phyloP scores from a whole-genome alignment of 2,888 invertebrate species.

The Cephus runcator region DNA sequence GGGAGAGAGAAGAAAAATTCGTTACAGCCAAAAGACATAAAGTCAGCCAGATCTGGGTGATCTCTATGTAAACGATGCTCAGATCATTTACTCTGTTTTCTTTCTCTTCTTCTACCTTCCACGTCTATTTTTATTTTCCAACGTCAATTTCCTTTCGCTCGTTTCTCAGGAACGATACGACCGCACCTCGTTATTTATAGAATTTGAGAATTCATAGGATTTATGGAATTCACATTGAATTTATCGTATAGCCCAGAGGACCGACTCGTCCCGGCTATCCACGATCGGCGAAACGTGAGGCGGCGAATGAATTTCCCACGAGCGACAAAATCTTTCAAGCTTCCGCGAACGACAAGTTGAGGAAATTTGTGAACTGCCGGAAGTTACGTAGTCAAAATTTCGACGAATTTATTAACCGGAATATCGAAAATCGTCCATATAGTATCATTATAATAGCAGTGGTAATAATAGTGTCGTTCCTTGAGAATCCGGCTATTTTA shows the following conservation, averaged over 20 bases:
- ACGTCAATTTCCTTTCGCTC: neutral
- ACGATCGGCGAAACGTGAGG: neutral
- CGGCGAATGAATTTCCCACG: neutral
- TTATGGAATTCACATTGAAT: neutral
- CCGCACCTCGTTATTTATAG: neutral
- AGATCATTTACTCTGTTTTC: neutral
- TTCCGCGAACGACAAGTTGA: neutral
- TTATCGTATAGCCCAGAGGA: neutral
- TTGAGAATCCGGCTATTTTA: neutral
- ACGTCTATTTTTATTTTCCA: slow-evolving; percentile 4
- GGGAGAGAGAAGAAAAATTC: neutral
- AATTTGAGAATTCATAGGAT: neutral
- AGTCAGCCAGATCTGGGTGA: neutral
- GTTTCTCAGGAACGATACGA: neutral
- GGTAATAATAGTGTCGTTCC: neutral
- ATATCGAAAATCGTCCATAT: neutral
- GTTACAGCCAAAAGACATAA: neutral
- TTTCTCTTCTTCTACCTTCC: slow-evolving; percentile 3
- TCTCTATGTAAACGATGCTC: neutral
- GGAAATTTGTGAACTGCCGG: neutral
- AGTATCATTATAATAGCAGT: neutral
- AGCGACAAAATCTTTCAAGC: neutral
- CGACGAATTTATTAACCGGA: neutral
- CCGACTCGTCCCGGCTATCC: neutral
- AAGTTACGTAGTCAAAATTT: neutral